phyloP scores from a whole-genome alignment of 2,888 invertebrate genomes.

The Microplitis manilae region DNA sequence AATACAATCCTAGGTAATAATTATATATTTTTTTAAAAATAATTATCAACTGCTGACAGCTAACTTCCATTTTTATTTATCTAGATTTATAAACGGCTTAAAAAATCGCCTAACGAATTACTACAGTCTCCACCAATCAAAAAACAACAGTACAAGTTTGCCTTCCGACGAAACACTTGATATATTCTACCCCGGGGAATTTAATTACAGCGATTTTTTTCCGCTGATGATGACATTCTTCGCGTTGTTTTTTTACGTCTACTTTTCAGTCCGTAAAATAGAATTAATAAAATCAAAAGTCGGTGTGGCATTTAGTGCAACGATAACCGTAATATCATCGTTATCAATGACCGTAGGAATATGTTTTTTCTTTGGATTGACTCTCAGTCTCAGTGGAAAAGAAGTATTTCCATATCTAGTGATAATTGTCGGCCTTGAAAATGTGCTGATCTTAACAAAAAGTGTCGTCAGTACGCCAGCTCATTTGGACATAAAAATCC shows the following conservation, averaged over 20 bases:
- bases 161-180: constrained; percentile 74
- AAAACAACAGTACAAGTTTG: constrained; percentile 52
- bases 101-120: constrained; percentile 79
- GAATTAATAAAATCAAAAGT: constrained; percentile 91
- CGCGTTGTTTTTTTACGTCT: constrained; percentile 91
- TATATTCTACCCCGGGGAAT: constrained; percentile 92
- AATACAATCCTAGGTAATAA: constrained; percentile 82
- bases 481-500: constrained; percentile 94
- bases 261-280: constrained; percentile 96
- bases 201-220: constrained; percentile 87
- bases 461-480: constrained; percentile 93
- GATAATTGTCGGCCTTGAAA: constrained; percentile 94
- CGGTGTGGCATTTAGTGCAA: constrained; percentile 90
- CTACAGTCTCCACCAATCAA: constrained; percentile 81
- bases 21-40: constrained; percentile 23
- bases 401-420: constrained; percentile 97
- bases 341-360: constrained; percentile 93
- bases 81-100: constrained; percentile 84
- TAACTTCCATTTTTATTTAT: constrained; percentile 15
- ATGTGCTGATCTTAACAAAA: constrained; percentile 90
- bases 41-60: not conserved
- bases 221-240: constrained; percentile 89
- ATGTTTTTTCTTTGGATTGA: constrained; percentile 89
- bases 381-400: constrained; percentile 86
- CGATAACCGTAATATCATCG: constrained; percentile 88